phyloP scores from a whole-genome alignment of 1,140 invertebrate genomes.

The Nasonia longicornis region DNA sequence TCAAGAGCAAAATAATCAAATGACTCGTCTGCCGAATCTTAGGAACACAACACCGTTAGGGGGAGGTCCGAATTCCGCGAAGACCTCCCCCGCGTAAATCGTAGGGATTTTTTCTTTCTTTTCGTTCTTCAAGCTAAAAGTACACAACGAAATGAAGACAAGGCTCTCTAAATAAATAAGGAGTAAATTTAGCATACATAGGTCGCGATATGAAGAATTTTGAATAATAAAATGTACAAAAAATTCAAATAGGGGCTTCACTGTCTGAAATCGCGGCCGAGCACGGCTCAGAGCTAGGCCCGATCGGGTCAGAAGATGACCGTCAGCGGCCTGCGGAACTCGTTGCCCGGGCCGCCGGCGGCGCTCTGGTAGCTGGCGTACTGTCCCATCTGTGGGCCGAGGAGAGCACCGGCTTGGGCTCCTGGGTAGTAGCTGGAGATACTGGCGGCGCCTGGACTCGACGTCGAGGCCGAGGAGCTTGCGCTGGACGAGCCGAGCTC shows the following conservation, averaged over 20 bases:
- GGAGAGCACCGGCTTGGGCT: conserved; percentile 63
- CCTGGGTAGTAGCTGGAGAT: conserved; percentile 74
- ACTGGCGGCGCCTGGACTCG: conserved; percentile 71
- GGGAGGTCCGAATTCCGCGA: conserved; percentile 37
- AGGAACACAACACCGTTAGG: conserved; percentile 46
- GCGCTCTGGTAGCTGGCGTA: conserved; percentile 74
- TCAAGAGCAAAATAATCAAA: conserved; percentile 43
- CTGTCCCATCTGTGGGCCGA: conserved; percentile 74
- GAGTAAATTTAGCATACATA: conserved; percentile 13
- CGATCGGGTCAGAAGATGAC: conserved; percentile 89
- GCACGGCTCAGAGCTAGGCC: conserved; percentile 61
- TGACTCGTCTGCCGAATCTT: conserved; percentile 42
- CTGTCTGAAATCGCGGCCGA: conserved; percentile 42
- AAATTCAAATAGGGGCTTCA: not conserved
- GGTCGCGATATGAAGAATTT: conserved; percentile 2
- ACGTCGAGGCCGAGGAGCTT: conserved; percentile 69
- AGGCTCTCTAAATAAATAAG: conserved; percentile 22
- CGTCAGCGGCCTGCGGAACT: conserved; percentile 83
- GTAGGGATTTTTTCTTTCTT: conserved; percentile 6
- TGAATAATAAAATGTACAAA: not conserved
- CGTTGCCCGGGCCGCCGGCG: conserved; percentile 69
- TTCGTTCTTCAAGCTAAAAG: not conserved
- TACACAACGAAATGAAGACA: not conserved
- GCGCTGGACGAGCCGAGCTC: conserved; percentile 70
- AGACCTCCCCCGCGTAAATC: conserved; percentile 30